Evolutionary conservation across 2,113 vertebrate genomes (phyloP).

Genomic region (Furnarius figulus): DNA sequence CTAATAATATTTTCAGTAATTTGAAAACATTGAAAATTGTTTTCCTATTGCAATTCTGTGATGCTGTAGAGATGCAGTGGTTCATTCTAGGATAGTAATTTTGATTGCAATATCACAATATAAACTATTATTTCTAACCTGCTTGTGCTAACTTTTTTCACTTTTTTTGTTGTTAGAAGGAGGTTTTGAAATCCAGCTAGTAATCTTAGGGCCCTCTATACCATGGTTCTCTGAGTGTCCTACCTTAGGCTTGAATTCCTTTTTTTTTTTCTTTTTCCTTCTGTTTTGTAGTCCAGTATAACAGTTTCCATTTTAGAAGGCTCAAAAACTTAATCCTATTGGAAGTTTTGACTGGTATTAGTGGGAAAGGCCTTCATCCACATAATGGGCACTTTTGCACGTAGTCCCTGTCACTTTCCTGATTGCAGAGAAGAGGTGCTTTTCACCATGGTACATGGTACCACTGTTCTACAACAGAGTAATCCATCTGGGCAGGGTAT

Average conservation of each 20-base stretch:
- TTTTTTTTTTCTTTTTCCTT: too few species aligned
- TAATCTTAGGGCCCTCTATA: not conserved
- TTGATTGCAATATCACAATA: not conserved
- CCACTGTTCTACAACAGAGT: not conserved
- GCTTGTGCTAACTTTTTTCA: not conserved
- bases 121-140: not conserved
- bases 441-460: not conserved
- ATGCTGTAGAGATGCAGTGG: not conserved
- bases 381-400: not conserved
- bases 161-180: not conserved
- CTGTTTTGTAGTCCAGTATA: not conserved
- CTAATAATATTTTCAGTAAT: not conserved
- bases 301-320: not conserved
- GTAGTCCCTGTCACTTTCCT: not conserved
- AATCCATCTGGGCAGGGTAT: not conserved
- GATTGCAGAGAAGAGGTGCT: not conserved
- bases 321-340: not conserved
- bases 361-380: not conserved
- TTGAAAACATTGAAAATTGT: not conserved
- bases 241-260: not conserved
- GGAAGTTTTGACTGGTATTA: not conserved
- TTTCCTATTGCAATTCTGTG: not conserved
- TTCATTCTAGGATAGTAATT: not conserved
- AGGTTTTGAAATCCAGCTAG: not conserved
- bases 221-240: not conserved